Evolutionary conservation across 2,113 vertebrate genomes (phyloP), one percentile per base, ranked within the genome.

Genomic region (Nansenia antarctica): DNA sequence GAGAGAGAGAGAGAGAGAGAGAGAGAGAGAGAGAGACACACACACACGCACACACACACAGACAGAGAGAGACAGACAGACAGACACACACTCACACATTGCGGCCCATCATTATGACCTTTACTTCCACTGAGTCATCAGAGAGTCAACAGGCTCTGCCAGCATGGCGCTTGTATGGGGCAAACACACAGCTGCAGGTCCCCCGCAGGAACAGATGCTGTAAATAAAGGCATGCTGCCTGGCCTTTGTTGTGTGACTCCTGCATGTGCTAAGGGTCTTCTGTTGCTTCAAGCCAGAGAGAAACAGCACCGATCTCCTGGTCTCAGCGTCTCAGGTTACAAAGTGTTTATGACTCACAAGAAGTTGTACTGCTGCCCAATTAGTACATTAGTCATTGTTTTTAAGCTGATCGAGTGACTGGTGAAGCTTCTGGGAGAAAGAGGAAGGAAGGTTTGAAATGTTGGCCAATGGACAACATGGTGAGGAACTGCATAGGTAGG

Each of bases 141-240:
- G 53, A 29, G 34, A 27, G 66, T 62, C 69, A 59, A 26, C 42
- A 45, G 37, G 55, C 34, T 73, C 60, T 69, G 39, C 67, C 67
- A 69, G 32, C 57, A 62, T 70, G 62, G 37, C 0, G n/a, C 18
- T 22, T 31, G 45, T 74, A 58, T 67, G 47, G 49, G 30, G 22
- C 61, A 67, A 67, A 78, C 62, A 70, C 34, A 31, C 27, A 9
- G 42, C 12, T 49, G 9, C 11, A 22, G 24, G 47, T 55, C 58
- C 39, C 52, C 31, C 5, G 32, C 9, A 24, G 52, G 52, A 35
- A 37, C 70, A 62, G 60, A 65, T 58, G 58, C 65, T 53, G 31
- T 57, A 35, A 47, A 70, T 62, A 35, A 57, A 47, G 57, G 22
- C 29, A 27, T n/a, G 11, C 9, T 49, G 11, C 3, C 18, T 15